Evolutionary conservation across 2,888 invertebrate species (phyloP), one percentile per base, ranked within the genome.

Genomic region (Phlogophora meticulosa): DNA sequence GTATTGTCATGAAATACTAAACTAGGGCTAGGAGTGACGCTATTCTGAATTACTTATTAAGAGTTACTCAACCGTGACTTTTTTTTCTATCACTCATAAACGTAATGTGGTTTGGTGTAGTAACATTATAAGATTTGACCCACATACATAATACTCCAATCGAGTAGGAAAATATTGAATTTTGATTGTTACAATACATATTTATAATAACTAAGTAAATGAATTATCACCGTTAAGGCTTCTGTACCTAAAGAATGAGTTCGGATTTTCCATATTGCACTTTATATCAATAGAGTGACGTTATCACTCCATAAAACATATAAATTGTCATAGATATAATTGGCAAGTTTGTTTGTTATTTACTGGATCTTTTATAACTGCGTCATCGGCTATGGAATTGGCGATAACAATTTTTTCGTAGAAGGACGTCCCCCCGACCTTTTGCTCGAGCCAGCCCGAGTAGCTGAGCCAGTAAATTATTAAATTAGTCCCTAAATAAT

Each of bases 31-130:
- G 77, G 67, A 51, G 72, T 55, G 67, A n/a, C 60, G 38, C 63
- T 57, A 70, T 75, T 65, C 34, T 43, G 59, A 70, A 64, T 24
- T 2, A 60, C 71, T 58, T 53, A n/a, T n/a, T n/a, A n/a, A 9
- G n/a, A 40, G 28, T 17, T 36, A 51, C 5, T 76, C 38, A 32
- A 58, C 70, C 40, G 52, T 60, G 42, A 68, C 17, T 24, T 40
- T 4, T 56, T 43, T 67, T 66, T 46, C 15, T 51, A 38, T 43
- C 34, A 67, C 36, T 38, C 17, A 4, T 2, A 17, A 13, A 11
- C 9, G 34, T 51, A 34, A 36, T 24, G 24, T 52, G n/a, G 15
- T 20, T 9, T 7, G 9, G 15, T 11, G 24, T 42, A 22, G 22
- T 63, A 34, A 38, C 46, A 28, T 40, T 22, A 40, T 10, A 20